Evolutionary conservation across 53 echinoderm and acorn worm species (phyloP), one percentile per base, ranked within the genome.

Genomic region (Apostichopus leukothele): DNA sequence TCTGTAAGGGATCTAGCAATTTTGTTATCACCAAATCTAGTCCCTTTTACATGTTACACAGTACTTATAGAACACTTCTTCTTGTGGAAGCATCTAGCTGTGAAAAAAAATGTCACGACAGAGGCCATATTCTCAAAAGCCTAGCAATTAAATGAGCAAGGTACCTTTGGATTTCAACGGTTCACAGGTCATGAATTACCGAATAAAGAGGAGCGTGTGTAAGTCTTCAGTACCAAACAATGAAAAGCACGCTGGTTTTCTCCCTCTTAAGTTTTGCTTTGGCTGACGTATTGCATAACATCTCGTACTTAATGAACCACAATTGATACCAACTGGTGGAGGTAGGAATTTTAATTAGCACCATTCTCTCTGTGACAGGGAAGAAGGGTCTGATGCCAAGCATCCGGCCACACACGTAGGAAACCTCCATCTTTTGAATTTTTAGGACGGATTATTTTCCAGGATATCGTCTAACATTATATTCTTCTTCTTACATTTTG

Each of bases 321-420:
- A 81, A 81, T 59, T 81, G 81, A 59, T 81, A 81, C 81, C 59
- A 14, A 81, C 59, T 5, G 81, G 59, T 21, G 54, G 51, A 7
- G n/a, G 6, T 5, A 81, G 81, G 81, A 81, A 81, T 81, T 81
- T 81, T 81, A 81, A 81, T 81, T 81, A 81, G 81, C 10, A 25
- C 20, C 13, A 18, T 71, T 71, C 71, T 71, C 20, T 57, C 8
- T n/a, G 16, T n/a, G 71, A 71, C 71, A 18, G 63, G 14, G 63
- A 16, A 4, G 5, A 71, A 71, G 18, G 18, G 13, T 71, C 3
- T 18, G 71, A 71, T 71, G 71, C 71, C 18, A n/a, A 71, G 18
- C 18, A 19, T 5, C n/a, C n/a, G 6, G 18, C 16, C 71, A 71
- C 71, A 71, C 71, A 71, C 71, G 20, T 18, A 71, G 57, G 57